Percentiles rank a stretch among this genome's conserved stretches.
These are phyloP conservation scores for Ginglymostoma cirratum DNA, from an alignment of 2,113 vertebrate species.

Conservation along the genomic window DNA sequence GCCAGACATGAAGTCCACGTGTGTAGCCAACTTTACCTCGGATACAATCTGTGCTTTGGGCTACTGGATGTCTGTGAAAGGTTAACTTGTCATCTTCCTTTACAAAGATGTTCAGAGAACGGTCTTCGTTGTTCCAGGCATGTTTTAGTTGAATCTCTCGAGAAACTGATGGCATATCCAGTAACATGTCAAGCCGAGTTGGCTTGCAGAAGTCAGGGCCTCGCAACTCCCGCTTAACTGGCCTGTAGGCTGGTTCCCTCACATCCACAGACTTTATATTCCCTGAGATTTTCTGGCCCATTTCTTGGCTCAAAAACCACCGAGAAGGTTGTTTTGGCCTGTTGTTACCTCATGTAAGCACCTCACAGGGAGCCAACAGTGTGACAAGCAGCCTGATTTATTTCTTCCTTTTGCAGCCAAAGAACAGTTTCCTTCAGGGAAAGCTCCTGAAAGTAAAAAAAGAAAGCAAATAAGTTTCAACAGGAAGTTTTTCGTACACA, in stretches of 20 bases:
- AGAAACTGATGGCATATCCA: constrained; percentile 85
- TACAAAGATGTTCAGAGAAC: constrained; percentile 94
- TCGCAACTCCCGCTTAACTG: constrained; percentile 68
- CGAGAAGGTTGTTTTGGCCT: constrained; percentile 44
- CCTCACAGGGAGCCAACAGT: constrained; percentile 46
- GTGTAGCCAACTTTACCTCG: constrained; percentile 82
- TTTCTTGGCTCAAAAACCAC: constrained; percentile 58
- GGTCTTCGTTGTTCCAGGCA: constrained; percentile 90
- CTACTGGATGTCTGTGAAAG: constrained; percentile 90
- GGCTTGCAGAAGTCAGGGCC: constrained; percentile 77
- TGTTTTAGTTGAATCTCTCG: constrained; percentile 74
- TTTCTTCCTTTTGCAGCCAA: constrained; percentile 43
- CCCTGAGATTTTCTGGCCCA: constrained; percentile 95
- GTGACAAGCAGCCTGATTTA: constrained; percentile 48
- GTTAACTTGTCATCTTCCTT: constrained; percentile 93
- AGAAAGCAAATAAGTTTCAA: not conserved
- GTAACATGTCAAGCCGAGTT: constrained; percentile 76
- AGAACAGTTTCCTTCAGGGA: constrained; percentile 42
- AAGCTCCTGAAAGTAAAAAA: constrained; percentile 18
- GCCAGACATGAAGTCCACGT: constrained; percentile 85
- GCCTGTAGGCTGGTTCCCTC: constrained; percentile 75
- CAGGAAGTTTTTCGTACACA: not conserved
- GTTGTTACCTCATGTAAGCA: constrained; percentile 82
- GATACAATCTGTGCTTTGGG: constrained; percentile 93
- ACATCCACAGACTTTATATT: constrained; percentile 87